These are phyloP conservation scores for Micronisus gabar DNA, from an alignment of 2,113 vertebrate species.

Conservation along the genomic window DNA sequence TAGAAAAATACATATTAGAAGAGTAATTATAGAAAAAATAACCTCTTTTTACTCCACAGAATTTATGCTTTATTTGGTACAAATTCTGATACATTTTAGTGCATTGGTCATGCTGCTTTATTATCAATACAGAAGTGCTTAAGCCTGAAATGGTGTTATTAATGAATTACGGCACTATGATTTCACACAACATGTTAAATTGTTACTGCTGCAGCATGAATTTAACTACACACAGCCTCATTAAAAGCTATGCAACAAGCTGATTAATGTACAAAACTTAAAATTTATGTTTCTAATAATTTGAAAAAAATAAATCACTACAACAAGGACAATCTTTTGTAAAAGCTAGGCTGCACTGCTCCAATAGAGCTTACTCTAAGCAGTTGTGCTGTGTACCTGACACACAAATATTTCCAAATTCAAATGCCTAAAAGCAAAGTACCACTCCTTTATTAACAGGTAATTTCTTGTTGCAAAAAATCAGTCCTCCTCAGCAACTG, in stretches of 20 bases:
- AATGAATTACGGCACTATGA: constrained; percentile 33
- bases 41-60: not conserved
- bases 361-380: not conserved
- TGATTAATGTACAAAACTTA: not conserved
- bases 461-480: not conserved
- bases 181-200: constrained; percentile 38
- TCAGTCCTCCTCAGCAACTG: not conserved
- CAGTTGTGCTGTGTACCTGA: not conserved
- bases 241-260: constrained; percentile 24
- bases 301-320: not conserved
- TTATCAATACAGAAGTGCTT: constrained; percentile 20
- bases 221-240: constrained; percentile 34
- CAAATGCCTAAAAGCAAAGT: not conserved
- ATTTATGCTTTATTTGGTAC: not conserved
- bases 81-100: not conserved
- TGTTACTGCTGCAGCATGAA: constrained; percentile 37
- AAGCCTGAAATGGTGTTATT: constrained; percentile 23
- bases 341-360: not conserved
- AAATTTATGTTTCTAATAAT: not conserved
- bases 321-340: not conserved
- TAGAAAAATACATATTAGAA: constrained; percentile 49
- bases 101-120: not conserved
- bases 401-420: not conserved
- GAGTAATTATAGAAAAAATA: not conserved
- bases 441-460: not conserved